These are phyloP conservation scores for Silurus aristotelis DNA, from an alignment of 2,797 vertebrate genomes.

Conservation along the genomic window DNA sequence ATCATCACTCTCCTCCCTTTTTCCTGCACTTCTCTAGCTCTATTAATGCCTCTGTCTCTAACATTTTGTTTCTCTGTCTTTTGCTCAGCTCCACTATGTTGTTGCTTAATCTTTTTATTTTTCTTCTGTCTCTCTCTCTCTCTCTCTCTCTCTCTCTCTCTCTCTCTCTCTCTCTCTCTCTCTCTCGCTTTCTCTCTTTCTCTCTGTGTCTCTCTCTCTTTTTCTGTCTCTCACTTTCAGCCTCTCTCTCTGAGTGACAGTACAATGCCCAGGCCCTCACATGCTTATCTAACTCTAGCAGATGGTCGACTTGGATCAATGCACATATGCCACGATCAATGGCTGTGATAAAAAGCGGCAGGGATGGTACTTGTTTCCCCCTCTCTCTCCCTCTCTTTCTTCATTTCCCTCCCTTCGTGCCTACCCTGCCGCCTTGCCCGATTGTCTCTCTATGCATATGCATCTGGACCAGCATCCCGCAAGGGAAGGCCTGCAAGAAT, in stretches of 20 bases:
- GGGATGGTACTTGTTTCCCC: slow-evolving; percentile 93
- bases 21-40: slow-evolving; percentile 83
- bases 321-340: slow-evolving; percentile 99
- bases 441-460: slow-evolving; percentile 78
- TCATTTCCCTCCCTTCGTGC: slow-evolving; percentile 76
- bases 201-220: slow-evolving; percentile 39
- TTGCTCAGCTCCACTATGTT: slow-evolving; percentile 50
- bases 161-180: slow-evolving; percentile 64
- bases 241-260: slow-evolving; percentile 90
- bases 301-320: slow-evolving; percentile 99
- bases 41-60: slow-evolving; percentile 57
- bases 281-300: slow-evolving; percentile 99
- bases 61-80: slow-evolving; percentile 54
- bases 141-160: slow-evolving; percentile 55
- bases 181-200: slow-evolving; percentile 63
- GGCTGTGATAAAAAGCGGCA: slow-evolving; percentile 98
- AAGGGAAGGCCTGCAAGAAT: slow-evolving; percentile 59
- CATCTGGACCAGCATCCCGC: slow-evolving; percentile 74
- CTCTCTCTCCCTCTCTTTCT: slow-evolving; percentile 66
- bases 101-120: slow-evolving; percentile 69
- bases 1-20: slow-evolving; percentile 58
- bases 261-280: slow-evolving; percentile 99
- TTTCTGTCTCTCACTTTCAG: slow-evolving; percentile 71
- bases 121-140: slow-evolving; percentile 42
- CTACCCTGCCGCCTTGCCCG: slow-evolving; percentile 73